Evolutionary conservation across 2,113 vertebrate species (phyloP), one percentile per base, ranked within the genome.

Genomic region (Silurus glanis): DNA sequence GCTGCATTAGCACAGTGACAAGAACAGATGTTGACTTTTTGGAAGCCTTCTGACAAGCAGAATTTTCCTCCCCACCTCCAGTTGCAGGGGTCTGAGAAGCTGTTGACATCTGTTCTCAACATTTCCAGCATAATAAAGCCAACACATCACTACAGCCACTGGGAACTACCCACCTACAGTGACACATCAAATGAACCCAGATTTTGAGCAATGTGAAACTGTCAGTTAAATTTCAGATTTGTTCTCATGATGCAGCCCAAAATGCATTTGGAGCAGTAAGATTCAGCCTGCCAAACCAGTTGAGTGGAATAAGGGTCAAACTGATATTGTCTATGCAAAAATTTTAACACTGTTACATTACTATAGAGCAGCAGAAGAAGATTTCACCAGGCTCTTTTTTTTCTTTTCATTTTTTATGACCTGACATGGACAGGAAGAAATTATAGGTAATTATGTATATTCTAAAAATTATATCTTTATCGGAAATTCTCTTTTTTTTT

Each of bases 41-140:
- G 71, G 82, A 72, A 80, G 64, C 56, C 61, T 80, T 55, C 25
- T 79, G 79, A 87, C 64, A 89, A 85, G 56, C 81, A 88, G 51
- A 84, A 85, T 62, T 85, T 83, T 87, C 81, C 67, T 78, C 51
- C n/a, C 88, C 69, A 89, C 84, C 62, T 88, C 80, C 87, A 85
- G 83, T 71, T 85, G 84, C 83, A 89, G 71, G 61, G 84, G 64
- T 45, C 80, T 69, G 61, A 82, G 88, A 83, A 71, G 69, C 88
- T 86, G 72, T 78, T 88, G 91, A 91, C 91, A 92, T 90, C 90
- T 91, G 91, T 88, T 91, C 81, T 90, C 86, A 87, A 88, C 86
- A 83, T 80, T 85, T 88, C 82, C 64, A 80, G 88, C 79, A 83
- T 82, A 86, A 89, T 87, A 90, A 89, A 85, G 82, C 83, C 83